Conservation (phyloP, 2,888 invertebrate species). For the Mimachlamys varia region DNA sequence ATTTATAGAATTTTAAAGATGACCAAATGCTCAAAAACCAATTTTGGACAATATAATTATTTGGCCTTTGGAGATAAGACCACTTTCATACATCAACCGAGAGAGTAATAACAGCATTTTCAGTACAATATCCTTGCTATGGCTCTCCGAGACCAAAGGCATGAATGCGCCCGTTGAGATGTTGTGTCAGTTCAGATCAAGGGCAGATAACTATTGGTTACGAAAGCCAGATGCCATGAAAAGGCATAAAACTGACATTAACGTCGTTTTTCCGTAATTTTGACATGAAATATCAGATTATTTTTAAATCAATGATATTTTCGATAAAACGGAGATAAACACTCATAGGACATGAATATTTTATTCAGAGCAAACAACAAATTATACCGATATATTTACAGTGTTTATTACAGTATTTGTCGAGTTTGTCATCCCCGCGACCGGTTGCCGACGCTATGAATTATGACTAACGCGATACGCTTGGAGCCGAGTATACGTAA, state of each 20-base stretch:
- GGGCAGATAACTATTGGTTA: background rate
- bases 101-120: background rate
- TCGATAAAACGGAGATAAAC: constrained; percentile 13
- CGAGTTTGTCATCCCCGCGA: background rate
- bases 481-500: background rate
- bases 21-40: too few relatives aligned
- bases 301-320: constrained; percentile 2
- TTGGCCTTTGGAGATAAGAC: background rate
- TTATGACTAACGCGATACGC: background rate
- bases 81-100: background rate
- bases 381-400: background rate
- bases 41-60: background rate
- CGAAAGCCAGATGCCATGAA: background rate
- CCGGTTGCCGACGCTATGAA: background rate
- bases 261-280: background rate
- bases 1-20: too few relatives aligned
- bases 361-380: background rate
- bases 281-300: background rate
- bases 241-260: constrained; percentile 1
- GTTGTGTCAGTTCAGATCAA: background rate
- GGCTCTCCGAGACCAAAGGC: background rate
- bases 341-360: background rate
- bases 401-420: background rate
- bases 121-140: background rate
- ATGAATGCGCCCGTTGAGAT: background rate